phyloP scores from a whole-genome alignment of 2,797 vertebrate genomes.

The Pseudocheirus occidentalis region DNA sequence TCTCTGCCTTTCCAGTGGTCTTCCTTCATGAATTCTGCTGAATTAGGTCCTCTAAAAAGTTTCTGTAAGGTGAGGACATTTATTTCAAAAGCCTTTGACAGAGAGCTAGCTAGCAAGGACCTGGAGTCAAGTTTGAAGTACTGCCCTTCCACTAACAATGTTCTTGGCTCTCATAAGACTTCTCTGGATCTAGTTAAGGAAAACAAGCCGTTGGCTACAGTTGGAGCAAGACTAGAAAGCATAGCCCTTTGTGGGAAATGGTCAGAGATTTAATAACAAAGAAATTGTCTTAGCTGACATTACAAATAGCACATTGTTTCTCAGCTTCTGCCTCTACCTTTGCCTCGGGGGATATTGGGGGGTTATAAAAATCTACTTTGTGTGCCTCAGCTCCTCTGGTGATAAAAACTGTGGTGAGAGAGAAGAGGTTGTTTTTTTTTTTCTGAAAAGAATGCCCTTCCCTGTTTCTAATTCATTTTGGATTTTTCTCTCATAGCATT shows the following conservation, averaged over 20 bases:
- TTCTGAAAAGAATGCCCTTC: not conserved
- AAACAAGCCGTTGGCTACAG: not conserved
- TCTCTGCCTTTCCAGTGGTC: not conserved
- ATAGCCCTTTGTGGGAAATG: not conserved
- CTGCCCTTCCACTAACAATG: constrained; percentile 14
- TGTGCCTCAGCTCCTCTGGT: not conserved
- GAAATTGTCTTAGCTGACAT: not conserved
- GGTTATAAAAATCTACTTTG: not conserved
- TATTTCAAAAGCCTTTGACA: not conserved
- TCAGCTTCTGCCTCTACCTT: not conserved
- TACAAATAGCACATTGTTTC: not conserved
- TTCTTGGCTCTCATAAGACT: not conserved
- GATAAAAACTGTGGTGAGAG: not conserved
- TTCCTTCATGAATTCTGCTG: not conserved
- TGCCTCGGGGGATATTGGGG: no score
- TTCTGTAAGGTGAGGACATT: not conserved
- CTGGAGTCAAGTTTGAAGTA: constrained; percentile 8
- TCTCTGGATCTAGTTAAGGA: constrained; percentile 3
- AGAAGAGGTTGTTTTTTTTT: not conserved
- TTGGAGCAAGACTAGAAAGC: not conserved
- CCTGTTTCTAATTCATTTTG: not conserved
- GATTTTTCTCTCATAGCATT: not conserved
- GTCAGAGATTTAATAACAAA: not conserved
- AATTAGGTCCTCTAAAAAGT: not conserved
- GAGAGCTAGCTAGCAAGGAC: not conserved